These are phyloP conservation scores for Cosmia trapezina DNA, from an alignment of 2,888 invertebrate species.

Conservation along the genomic window DNA sequence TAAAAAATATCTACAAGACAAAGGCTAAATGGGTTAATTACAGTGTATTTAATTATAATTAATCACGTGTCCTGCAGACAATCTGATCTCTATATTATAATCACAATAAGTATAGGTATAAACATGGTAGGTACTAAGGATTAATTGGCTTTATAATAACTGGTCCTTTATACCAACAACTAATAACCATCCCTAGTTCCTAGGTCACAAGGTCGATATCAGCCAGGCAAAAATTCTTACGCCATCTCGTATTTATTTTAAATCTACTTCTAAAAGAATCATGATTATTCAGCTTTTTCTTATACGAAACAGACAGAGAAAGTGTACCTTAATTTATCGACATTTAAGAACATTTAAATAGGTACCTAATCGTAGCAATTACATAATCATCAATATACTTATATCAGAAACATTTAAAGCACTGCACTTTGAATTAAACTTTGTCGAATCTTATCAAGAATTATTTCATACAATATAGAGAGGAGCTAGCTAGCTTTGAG, in stretches of 20 bases:
- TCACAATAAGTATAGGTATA: no score
- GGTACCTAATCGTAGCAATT: background rate
- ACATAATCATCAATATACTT: background rate
- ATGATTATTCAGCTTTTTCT: background rate
- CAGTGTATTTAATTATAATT: background rate
- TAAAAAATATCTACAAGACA: background rate
- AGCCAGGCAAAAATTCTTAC: background rate
- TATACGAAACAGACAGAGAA: background rate
- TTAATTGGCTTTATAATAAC: background rate
- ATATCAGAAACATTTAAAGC: no score
- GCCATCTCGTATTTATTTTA: background rate
- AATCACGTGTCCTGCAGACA: background rate
- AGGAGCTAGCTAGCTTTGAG: no score
- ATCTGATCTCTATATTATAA: background rate
- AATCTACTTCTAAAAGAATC: background rate
- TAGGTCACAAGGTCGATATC: background rate
- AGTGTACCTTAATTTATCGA: background rate
- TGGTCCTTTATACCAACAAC: background rate
- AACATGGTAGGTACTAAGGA: background rate
- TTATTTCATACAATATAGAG: no score
- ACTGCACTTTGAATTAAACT: no score
- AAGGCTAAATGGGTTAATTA: slow-evolving; percentile 10
- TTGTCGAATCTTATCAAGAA: background rate
- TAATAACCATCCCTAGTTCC: background rate
- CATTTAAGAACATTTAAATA: background rate